These are phyloP conservation scores for Maniola hyperantus DNA, from an alignment of 2,888 invertebrate species.

Conservation along the genomic window DNA sequence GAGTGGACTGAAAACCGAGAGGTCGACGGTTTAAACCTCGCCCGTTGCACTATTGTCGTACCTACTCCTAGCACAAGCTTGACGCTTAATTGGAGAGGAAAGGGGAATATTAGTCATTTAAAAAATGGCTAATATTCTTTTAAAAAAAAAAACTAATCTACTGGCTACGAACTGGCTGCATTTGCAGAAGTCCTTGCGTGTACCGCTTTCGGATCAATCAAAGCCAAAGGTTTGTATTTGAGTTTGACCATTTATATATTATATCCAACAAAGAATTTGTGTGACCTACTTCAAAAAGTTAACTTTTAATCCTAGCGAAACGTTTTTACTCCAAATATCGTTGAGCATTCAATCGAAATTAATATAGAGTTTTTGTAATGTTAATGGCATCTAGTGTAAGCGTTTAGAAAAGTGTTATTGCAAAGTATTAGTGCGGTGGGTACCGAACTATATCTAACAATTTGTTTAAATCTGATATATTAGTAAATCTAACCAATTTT, in stretches of 20 bases:
- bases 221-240: slow-evolving; percentile 16
- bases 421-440: not conserved
- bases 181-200: slow-evolving; percentile 1
- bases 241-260: slow-evolving; percentile 17
- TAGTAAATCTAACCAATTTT: not conserved
- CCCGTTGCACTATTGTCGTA: no score
- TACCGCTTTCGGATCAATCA: not conserved
- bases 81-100: no score
- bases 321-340: slow-evolving; percentile 28
- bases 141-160: no score
- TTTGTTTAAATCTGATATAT: no score
- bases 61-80: no score
- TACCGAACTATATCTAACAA: no score
- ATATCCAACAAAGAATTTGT: slow-evolving; percentile 33
- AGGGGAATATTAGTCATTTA: no score
- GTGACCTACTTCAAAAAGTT: slow-evolving; percentile 32
- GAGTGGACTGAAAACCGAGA: no score
- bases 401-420: slow-evolving; percentile 18
- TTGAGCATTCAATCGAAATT: slow-evolving; percentile 25
- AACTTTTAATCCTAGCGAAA: slow-evolving; percentile 23
- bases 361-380: slow-evolving; percentile 36
- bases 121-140: no score
- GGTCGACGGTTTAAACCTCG: no score
- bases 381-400: slow-evolving; percentile 27
- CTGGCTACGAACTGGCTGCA: no score